phyloP scores from a whole-genome alignment of 2,888 invertebrate species.

The Bimastos eiseni region DNA sequence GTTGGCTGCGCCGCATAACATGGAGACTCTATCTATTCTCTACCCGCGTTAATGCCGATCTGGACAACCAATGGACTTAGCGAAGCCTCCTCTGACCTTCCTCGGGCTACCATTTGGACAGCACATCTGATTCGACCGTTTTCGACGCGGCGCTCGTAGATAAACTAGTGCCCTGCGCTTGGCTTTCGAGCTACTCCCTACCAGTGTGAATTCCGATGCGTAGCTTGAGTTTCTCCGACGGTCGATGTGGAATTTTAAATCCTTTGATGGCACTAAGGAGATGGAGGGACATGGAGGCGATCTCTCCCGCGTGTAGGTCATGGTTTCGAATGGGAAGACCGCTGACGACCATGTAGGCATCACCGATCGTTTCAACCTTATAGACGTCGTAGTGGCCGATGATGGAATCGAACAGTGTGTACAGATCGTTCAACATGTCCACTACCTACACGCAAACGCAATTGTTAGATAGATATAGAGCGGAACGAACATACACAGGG shows the following conservation, averaged over 20 bases:
- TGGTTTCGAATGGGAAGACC: constrained; percentile 57
- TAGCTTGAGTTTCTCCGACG: constrained; percentile 55
- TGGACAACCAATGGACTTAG: no score
- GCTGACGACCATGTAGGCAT: constrained; percentile 44
- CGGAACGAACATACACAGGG: no score
- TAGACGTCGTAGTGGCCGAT: constrained; percentile 79
- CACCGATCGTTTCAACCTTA: constrained; percentile 46
- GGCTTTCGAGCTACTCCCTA: constrained; percentile 31
- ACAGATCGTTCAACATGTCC: constrained; percentile 82
- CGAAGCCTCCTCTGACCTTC: no score
- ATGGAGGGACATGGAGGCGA: constrained; percentile 60
- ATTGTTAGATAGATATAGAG: no score
- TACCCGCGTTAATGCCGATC: no score
- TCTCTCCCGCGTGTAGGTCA: constrained; percentile 58
- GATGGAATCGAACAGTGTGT: constrained; percentile 84
- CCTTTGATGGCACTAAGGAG: constrained; percentile 54
- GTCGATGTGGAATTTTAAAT: constrained; percentile 55
- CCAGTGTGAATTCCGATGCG: constrained; percentile 61
- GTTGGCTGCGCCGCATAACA: no score
- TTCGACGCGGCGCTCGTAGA: no score
- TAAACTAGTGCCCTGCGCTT: no score
- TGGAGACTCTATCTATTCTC: no score
- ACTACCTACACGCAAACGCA: constrained; percentile 73
- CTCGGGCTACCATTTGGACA: no score
- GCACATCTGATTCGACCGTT: no score